Evolutionary conservation across 2,113 vertebrate genomes (phyloP).

Genomic region (Lipophrys pholis): DNA sequence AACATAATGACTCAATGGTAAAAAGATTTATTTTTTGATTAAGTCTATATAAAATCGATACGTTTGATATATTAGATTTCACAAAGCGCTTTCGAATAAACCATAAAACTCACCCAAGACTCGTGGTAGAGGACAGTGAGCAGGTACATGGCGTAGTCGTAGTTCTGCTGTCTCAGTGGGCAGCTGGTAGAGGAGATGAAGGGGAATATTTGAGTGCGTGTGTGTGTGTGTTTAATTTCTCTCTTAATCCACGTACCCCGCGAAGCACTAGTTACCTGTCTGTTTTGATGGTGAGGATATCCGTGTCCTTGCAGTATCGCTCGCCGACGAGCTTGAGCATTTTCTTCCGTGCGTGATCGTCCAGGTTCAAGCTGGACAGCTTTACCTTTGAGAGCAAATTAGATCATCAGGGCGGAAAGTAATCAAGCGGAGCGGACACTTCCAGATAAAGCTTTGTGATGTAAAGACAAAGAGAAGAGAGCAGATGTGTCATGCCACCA

Average conservation of each 20-base stretch:
- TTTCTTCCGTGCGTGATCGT: slow-evolving; percentile 94
- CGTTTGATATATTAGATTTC: too few species aligned
- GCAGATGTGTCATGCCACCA: background rate
- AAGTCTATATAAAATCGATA: too few species aligned
- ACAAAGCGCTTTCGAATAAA: too few species aligned
- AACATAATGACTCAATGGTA: too few species aligned
- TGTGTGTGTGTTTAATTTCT: background rate
- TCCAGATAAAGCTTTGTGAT: background rate
- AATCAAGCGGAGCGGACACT: background rate
- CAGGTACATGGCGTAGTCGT: slow-evolving; percentile 92
- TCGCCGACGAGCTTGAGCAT: slow-evolving; percentile 90
- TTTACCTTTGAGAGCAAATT: slow-evolving; percentile 83
- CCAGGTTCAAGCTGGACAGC: slow-evolving; percentile 92
- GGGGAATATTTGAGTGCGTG: background rate
- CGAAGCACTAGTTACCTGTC: slow-evolving; percentile 84
- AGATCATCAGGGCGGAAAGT: background rate
- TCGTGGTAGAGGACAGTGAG: slow-evolving; percentile 97
- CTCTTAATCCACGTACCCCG: background rate
- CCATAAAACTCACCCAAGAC: slow-evolving; percentile 90
- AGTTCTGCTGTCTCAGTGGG: slow-evolving; percentile 92
- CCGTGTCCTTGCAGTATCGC: slow-evolving; percentile 87
- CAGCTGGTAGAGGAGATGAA: slow-evolving; percentile 83
- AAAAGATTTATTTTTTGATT: too few species aligned
- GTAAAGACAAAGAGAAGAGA: background rate
- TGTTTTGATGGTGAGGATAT: slow-evolving; percentile 88